Percentiles rank a stretch among this genome's conserved stretches.
phyloP scores from a whole-genome alignment of 2,113 vertebrate genomes.

The Rhabdomys dilectus region DNA sequence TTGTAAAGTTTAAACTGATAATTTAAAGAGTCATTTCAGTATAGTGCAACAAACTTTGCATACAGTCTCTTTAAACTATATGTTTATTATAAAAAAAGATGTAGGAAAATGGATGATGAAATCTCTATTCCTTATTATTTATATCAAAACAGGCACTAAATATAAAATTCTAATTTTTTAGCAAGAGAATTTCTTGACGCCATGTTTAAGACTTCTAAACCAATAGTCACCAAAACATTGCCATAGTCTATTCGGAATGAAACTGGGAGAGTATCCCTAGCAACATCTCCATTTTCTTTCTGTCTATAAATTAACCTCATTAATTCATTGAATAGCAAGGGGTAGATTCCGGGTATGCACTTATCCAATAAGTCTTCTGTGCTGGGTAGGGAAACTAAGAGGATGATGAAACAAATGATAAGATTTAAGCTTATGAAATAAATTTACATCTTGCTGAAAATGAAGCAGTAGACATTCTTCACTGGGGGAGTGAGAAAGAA shows the following conservation, averaged over 20 bases:
- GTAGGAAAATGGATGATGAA: constrained; percentile 13
- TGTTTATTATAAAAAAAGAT: constrained; percentile 12
- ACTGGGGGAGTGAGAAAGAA: background rate
- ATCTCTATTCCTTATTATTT: background rate
- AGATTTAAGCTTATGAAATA: constrained; percentile 53
- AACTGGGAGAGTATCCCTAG: constrained; percentile 11
- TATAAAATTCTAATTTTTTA: background rate
- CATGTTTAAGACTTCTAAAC: constrained; percentile 27
- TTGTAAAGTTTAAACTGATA: constrained; percentile 41
- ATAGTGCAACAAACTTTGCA: constrained; percentile 27
- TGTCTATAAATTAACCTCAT: constrained; percentile 28
- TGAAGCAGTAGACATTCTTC: background rate
- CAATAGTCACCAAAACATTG: constrained; percentile 16
- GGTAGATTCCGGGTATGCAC: background rate
- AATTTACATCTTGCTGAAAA: background rate
- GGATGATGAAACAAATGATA: background rate
- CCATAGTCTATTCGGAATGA: background rate
- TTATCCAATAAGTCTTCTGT: background rate
- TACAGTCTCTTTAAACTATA: constrained; percentile 24
- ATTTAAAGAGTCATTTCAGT: constrained; percentile 43
- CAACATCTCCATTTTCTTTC: background rate
- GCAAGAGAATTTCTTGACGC: background rate
- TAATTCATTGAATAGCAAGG: constrained; percentile 35
- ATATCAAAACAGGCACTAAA: background rate
- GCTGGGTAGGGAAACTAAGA: background rate